Base-by-base conservation (phyloP, 2,888 invertebrate genomes). In the Xestia c-nigrum region DNA sequence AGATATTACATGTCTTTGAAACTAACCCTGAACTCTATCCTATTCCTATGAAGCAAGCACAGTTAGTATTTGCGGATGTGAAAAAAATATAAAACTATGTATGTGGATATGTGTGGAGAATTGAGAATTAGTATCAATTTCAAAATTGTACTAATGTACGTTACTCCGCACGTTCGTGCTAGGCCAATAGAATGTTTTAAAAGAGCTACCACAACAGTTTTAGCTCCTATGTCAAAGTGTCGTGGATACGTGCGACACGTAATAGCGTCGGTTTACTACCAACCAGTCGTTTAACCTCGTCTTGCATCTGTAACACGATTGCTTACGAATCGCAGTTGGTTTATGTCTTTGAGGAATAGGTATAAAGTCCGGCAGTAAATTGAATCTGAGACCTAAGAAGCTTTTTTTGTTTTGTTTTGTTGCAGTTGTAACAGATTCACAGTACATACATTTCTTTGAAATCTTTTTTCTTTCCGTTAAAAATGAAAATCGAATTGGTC, bases 241-340 rank as follows among this genome's bases (percentile, higher is more conserved):
- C 65, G 55, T 59, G 55, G 68, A 40, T 72, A 72, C 24, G 74
- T 65, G 46, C 52, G 55, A 73, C 71, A 81, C 71, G 85, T 90
- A 89, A 92, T 88, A 77, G 88, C 80, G 80, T 83, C 80, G 31
- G 59, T 92, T 93, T 92, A 93, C 88, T 90, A 88, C 89, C 89
- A 88, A 90, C 88, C 89, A 89, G 78, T 74, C 89, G 89, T 92
- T 92, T 91, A 89, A 91, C 89, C 85, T 90, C 89, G 89, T 76
- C 82, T 79, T 85, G 87, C 85, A 84, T 85, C 80, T 85, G 85
- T 85, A 86, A 89, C 87, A 81, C 82, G 85, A 90, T 88, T 84
- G 80, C 87, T 86, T 83, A 85, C 86, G 88, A 88, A 88, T 89
- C 83, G 84, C 86, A 78, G 84, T 76, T 81, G 76, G 46, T 91